Evolutionary conservation across 2,113 vertebrate genomes (phyloP).

Genomic region (Rhagologus leucostigma): DNA sequence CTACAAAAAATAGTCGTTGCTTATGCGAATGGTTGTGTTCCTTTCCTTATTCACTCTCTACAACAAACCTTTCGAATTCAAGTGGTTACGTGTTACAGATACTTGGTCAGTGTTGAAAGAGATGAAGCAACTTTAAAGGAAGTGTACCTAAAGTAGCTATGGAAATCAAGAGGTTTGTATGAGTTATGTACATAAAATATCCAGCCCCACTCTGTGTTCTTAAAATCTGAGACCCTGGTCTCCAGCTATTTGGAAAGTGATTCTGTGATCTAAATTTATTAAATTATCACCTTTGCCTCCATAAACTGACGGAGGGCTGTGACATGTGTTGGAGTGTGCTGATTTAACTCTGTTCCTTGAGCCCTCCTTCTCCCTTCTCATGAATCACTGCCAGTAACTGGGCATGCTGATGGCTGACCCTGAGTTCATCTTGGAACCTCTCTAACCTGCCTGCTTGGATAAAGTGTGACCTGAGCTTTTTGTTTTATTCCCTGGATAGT

Average conservation of each 20-base stretch:
- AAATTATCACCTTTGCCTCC: background rate
- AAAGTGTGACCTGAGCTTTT: background rate
- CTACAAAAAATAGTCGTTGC: background rate
- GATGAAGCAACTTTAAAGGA: background rate
- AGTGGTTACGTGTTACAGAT: background rate
- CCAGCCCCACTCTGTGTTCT: background rate
- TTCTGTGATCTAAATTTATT: background rate
- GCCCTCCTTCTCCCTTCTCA: background rate
- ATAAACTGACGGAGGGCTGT: background rate
- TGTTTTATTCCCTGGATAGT: background rate
- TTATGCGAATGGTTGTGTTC: background rate
- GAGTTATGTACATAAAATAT: background rate
- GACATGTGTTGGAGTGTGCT: background rate
- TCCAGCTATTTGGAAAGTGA: background rate
- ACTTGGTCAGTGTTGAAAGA: background rate
- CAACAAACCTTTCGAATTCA: background rate
- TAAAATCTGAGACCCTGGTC: background rate
- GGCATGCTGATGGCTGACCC: background rate
- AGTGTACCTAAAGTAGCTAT: background rate
- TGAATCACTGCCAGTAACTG: background rate
- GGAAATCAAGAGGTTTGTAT: background rate
- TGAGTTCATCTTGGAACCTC: background rate
- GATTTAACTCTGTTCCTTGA: background rate
- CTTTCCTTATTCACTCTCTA: background rate
- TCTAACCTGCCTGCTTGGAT: background rate